Evolutionary conservation across 2,797 vertebrate species (phyloP).

Genomic region (Basileuterus tristriatus): DNA sequence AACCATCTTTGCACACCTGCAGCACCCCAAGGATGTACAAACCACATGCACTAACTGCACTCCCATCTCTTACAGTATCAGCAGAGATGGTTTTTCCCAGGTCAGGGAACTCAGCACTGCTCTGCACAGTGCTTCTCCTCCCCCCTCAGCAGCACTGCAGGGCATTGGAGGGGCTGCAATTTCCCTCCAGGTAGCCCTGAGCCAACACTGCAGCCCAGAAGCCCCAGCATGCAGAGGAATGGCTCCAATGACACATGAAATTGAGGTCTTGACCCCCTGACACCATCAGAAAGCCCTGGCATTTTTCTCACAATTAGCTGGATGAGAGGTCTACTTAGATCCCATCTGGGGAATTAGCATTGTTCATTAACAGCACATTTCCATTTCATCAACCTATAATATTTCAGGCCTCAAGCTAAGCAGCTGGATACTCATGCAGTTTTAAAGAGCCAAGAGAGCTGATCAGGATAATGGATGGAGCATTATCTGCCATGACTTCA

Average conservation of each 20-base stretch:
- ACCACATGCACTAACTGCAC: accelerated
- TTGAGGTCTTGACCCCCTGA: conserved; percentile 39
- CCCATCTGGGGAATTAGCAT: conserved; percentile 50
- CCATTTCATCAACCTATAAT: neutral
- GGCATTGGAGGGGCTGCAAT: neutral
- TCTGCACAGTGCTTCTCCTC: neutral
- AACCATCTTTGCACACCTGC: neutral
- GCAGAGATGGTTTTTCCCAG: neutral
- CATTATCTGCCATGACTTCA: neutral
- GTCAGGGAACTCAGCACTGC: neutral
- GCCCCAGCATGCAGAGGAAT: neutral
- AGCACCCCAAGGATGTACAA: neutral
- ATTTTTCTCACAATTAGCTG: conserved; percentile 62
- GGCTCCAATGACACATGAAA: conserved; percentile 51
- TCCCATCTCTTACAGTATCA: neutral
- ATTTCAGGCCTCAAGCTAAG: conserved; percentile 27
- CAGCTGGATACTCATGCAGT: conserved; percentile 36
- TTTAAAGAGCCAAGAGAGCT: conserved; percentile 5
- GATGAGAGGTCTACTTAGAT: conserved; percentile 13
- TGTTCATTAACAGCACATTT: conserved; percentile 43
- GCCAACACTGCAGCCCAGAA: neutral
- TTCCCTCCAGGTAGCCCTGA: neutral
- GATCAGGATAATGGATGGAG: neutral
- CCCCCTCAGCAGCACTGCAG: neutral
- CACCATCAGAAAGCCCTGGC: conserved; percentile 17